Base-by-base conservation (phyloP, 2,113 vertebrate genomes). In the Circaetus cinerascens region DNA sequence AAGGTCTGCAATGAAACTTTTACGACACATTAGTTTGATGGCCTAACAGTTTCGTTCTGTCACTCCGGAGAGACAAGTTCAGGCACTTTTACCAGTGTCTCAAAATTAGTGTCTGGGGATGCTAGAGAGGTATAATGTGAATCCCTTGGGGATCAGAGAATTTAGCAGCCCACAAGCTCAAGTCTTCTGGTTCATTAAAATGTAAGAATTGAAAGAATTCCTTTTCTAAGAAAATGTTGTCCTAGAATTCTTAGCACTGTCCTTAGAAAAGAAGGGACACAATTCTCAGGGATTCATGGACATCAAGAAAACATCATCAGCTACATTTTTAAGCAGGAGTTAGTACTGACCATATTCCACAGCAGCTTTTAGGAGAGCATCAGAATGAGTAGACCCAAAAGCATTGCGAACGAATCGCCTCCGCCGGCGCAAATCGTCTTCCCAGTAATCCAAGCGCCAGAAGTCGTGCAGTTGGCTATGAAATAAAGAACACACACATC, bases 361-460 rank as follows among this genome's bases (percentile, higher is more conserved):
- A 64, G 99, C 98, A 3, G 98, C 97, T 97, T 99, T 99, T 93
- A 99, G 99, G 51, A 98, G 85, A 18, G 99, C 98, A 81, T 99
- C 99, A 74, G 98, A 96, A 88, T 99, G 99, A 96, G 99, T 98
- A 93, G 99, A 99, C 76, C 99, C 99, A 96, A 99, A 99, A 22
- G 99, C 99, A 89, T 99, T 99, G 62, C 99, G 99, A 92, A 99
- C 98, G 90, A 99, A 99, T 86, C 99, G 98, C 92, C 99, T 98
- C 97, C 99, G 98, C 56, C 99, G 98, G 32, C 99, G 98, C 89
- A 99, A 98, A 97, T 99, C 99, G 16, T 99, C 99, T 90, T 99
- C 99, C 99, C 99, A 99, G 98, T 99, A 99, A 98, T 99, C 99
- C 89, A 99, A 98, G 86, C 99, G 99, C 99, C 99, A 99, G 98